Percentiles rank a stretch among this genome's conserved stretches.
Evolutionary conservation across 2,888 invertebrate species (phyloP).

Genomic region (Ophion ellenae): DNA sequence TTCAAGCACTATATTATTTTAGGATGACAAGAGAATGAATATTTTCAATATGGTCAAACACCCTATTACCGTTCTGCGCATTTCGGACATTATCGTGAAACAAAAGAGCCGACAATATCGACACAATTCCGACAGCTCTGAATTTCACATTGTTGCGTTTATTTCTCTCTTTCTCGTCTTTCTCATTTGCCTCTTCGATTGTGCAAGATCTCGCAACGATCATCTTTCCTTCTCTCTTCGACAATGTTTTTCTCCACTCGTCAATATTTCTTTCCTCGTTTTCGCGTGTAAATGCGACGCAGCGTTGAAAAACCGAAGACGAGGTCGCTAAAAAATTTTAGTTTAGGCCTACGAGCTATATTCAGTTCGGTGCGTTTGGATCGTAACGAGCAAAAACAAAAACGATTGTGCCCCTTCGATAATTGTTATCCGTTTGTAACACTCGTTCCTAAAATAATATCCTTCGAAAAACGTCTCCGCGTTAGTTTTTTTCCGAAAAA

Average conservation of each 20-base stretch:
- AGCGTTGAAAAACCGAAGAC: constrained; percentile 51
- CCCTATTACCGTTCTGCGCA: not conserved
- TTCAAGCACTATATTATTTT: no score
- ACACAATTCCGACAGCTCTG: not conserved
- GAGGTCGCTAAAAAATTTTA: constrained; percentile 41
- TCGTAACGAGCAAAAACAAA: constrained; percentile 37
- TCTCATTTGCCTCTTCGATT: not conserved
- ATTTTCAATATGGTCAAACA: no score
- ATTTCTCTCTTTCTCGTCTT: not conserved
- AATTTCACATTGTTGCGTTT: not conserved
- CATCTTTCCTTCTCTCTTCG: constrained; percentile 1
- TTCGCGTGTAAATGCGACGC: constrained; percentile 62
- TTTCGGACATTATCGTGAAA: not conserved
- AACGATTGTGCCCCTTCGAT: not conserved
- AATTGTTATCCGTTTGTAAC: not conserved
- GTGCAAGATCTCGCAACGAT: not conserved
- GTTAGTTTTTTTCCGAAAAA: not conserved
- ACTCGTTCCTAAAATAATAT: not conserved
- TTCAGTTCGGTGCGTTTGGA: constrained; percentile 68
- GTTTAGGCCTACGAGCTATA: constrained; percentile 66
- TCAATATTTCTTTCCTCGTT: not conserved
- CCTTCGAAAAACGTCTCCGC: not conserved
- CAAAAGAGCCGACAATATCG: not conserved
- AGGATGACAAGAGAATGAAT: no score
- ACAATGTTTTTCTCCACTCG: not conserved